phyloP scores from a whole-genome alignment of 2,888 invertebrate species.

The Ophion obscuratus region DNA sequence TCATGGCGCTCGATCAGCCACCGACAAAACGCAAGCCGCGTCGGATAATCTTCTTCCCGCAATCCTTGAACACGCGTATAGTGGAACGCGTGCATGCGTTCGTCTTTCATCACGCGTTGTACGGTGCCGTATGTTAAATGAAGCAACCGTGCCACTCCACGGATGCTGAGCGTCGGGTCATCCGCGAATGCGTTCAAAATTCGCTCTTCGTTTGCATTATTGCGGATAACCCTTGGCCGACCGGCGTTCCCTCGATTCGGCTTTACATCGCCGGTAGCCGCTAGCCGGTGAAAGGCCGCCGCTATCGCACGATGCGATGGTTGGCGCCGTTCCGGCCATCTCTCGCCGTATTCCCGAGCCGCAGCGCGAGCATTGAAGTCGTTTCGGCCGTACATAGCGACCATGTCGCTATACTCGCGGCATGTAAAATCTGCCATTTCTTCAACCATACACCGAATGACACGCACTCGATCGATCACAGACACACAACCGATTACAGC shows the following conservation, averaged over 20 bases:
- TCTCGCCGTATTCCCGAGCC: not conserved
- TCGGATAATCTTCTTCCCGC: constrained; percentile 1
- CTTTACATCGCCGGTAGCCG: not conserved
- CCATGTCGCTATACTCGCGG: not conserved
- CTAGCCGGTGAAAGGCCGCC: not conserved
- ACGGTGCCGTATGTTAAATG: not conserved
- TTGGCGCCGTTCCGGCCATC: not conserved
- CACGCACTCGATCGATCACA: no score
- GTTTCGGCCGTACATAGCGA: not conserved
- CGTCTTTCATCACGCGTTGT: not conserved
- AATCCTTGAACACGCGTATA: not conserved
- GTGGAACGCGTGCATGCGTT: not conserved
- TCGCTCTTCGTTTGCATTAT: not conserved
- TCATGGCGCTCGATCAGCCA: no score
- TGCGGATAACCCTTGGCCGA: not conserved
- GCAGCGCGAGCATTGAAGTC: not conserved
- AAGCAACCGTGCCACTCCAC: not conserved
- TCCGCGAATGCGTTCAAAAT: not conserved
- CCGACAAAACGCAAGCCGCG: no score
- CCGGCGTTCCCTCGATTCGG: not conserved
- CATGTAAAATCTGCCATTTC: not conserved
- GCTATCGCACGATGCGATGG: not conserved
- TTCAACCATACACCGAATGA: no score
- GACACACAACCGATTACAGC: no score
- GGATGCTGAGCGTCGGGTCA: not conserved